Evolutionary conservation across 2,888 invertebrate genomes (phyloP), one percentile per base, ranked within the genome.

Genomic region (Altica lythri): DNA sequence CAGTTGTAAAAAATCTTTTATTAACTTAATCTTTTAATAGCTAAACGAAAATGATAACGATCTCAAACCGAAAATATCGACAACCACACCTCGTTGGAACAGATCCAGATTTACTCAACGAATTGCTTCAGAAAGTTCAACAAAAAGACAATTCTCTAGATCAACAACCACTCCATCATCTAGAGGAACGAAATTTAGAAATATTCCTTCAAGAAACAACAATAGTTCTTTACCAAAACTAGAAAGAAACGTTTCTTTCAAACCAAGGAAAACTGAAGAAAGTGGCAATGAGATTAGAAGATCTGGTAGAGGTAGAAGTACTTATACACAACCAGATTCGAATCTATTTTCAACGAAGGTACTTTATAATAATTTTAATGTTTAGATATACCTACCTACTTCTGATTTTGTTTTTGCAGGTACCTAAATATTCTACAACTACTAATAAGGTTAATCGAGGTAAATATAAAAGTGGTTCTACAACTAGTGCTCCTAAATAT

Each of bases 401-500:
- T 8, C 3, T 35, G 12, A 10, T 12, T 27, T 10, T 6, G 3
- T 22, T 60, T 57, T 48, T 50, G 1, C 44, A 68, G 68, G 61
- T 63, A 42, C 60, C 64, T 8, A 64, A 64, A 45, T 54, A 60
- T 10, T 50, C 57, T 13, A 14, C 53, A 8, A 79, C 78, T 70
- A 67, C 75, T 64, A 81, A 80, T 70, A 74, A 77, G 68, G 77
- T 78, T 68, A 78, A 77, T 71, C 77, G 81, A 66, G 83, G 84
- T 56, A 80, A 82, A 72, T 85, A 83, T 72, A 78, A 83, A 32
- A 71, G 68, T 53, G 76, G 75, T 48, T 67, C 70, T 2, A 72
- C 72, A 48, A 80, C 83, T 48, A 80, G 79, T 66, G 79, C 80
- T 66, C 83, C 84, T 43, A 79, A 79, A 69, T 85, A 85, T 74